Conservation (phyloP, 2,888 invertebrate genomes). For the Zaprionus bogoriensis region DNA sequence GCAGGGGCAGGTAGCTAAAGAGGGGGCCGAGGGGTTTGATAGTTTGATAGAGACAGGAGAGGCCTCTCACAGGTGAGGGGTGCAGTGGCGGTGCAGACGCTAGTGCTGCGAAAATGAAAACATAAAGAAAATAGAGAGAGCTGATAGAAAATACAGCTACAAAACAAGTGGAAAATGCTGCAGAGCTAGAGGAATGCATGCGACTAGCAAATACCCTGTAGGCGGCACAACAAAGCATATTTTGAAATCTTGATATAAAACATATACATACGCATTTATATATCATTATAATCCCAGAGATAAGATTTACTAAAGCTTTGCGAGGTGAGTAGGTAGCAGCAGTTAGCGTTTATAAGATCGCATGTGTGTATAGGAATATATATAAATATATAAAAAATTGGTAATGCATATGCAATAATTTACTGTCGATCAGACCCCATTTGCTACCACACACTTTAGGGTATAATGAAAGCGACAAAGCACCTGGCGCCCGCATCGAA, state of each 20-base stretch:
- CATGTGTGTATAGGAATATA: too few relatives aligned
- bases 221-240: too few relatives aligned
- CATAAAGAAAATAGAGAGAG: slow-evolving; percentile 51
- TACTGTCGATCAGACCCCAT: neutral
- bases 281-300: neutral
- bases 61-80: neutral
- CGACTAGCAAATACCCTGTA: neutral
- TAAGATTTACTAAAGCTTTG: neutral
- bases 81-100: too few relatives aligned
- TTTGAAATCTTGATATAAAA: too few relatives aligned
- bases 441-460: neutral
- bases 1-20: slow-evolving; percentile 6
- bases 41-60: too few relatives aligned
- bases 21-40: neutral
- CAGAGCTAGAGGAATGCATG: neutral
- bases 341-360: too few relatives aligned
- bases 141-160: slow-evolving; percentile 40
- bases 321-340: too few relatives aligned
- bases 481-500: slow-evolving; percentile 42
- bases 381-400: too few relatives aligned
- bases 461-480: slow-evolving; percentile 26
- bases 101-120: slow-evolving; percentile 38
- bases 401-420: too few relatives aligned
- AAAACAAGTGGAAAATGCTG: slow-evolving; percentile 5
- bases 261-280: neutral